phyloP scores from a whole-genome alignment of 2,888 invertebrate species.

The Himalopsyche kuldschensis region DNA sequence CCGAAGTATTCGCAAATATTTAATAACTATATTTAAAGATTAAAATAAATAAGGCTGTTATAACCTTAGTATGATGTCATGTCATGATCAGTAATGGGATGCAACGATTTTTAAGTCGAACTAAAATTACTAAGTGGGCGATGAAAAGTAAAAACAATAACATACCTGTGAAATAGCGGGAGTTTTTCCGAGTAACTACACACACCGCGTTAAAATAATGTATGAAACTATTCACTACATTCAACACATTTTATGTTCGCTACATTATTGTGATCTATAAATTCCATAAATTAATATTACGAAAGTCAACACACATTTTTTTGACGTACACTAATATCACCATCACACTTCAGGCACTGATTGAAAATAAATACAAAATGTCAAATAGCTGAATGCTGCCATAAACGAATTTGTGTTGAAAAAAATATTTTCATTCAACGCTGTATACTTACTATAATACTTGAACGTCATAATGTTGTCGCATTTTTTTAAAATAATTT shows the following conservation, averaged over 20 bases:
- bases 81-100: too few species aligned
- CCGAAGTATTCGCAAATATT: too few species aligned
- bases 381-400: neutral
- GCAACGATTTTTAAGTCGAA: too few species aligned
- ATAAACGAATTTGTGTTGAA: neutral
- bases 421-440: neutral
- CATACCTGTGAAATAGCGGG: neutral
- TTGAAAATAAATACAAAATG: neutral
- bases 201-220: neutral
- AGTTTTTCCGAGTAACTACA: neutral
- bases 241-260: neutral
- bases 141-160: neutral
- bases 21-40: too few species aligned
- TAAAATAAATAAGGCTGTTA: too few species aligned
- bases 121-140: too few species aligned
- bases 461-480: too few species aligned
- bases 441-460: too few species aligned
- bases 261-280: neutral
- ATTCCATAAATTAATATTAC: neutral
- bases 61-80: too few species aligned
- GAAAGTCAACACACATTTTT: neutral
- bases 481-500: too few species aligned
- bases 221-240: constrained; percentile 1
- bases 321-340: neutral
- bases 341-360: neutral